A percentile compares a stretch with the other conserved stretches of the same genome.
Conservation (phyloP, 2,888 invertebrate species). For the Chesias legatella region DNA sequence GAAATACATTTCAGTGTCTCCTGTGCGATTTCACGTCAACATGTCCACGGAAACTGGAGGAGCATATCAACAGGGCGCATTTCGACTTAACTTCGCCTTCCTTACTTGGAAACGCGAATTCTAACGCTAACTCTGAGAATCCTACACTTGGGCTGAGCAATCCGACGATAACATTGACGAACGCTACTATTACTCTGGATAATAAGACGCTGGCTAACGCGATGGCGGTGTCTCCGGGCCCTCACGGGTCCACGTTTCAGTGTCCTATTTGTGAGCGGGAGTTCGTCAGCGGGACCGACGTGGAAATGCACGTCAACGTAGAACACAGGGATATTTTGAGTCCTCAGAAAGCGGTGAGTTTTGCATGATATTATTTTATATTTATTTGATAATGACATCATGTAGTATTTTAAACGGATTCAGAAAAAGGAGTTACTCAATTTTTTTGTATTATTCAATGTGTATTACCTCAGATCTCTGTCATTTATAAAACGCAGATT, state of each 20-base stretch:
- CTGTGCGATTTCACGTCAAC: constrained; percentile 88
- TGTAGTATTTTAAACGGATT: too few species aligned
- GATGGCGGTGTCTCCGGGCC: constrained; percentile 72
- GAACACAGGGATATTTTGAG: constrained; percentile 91
- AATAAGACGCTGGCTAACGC: constrained; percentile 39
- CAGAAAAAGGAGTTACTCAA: too few species aligned
- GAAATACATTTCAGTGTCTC: constrained; percentile 81
- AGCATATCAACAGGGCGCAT: constrained; percentile 91
- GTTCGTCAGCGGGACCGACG: constrained; percentile 86
- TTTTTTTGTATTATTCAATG: too few species aligned
- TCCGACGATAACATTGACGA: constrained; percentile 55
- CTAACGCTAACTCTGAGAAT: constrained; percentile 58
- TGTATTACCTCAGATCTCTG: too few species aligned
- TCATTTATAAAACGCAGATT: too few species aligned
- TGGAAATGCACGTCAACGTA: constrained; percentile 92
- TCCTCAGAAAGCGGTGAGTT: constrained; percentile 76
- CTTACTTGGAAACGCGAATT: constrained; percentile 56
- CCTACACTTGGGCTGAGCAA: constrained; percentile 54
- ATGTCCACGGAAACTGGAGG: constrained; percentile 87
- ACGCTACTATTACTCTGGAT: constrained; percentile 43
- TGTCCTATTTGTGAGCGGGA: constrained; percentile 90
- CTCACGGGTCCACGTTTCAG: constrained; percentile 79
- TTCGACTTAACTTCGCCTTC: constrained; percentile 90
- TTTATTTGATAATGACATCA: too few species aligned
- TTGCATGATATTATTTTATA: too few species aligned